Conservation (phyloP, 2,888 invertebrate genomes). For the Platerodrilus igneus region DNA sequence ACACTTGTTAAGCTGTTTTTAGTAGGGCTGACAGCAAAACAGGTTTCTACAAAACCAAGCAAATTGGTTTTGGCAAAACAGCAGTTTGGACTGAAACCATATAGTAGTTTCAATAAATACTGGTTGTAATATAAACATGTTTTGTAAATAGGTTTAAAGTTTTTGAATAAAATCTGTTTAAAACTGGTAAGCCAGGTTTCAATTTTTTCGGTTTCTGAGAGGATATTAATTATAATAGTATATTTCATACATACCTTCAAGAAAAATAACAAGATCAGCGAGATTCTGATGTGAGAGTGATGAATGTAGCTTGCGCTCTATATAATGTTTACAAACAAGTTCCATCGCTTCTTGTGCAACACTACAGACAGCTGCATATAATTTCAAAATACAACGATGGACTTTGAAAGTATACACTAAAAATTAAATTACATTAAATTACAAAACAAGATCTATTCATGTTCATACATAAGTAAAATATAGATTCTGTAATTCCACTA, state of each 20-base stretch:
- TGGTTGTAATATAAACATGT: no score
- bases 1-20: no score
- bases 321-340: conserved; percentile 42
- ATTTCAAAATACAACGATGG: conserved; percentile 46
- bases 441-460: conserved; percentile 10
- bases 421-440: conserved; percentile 26
- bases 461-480: conserved; percentile 48
- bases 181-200: no score
- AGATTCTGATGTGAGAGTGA: conserved; percentile 54
- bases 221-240: not conserved
- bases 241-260: conserved; percentile 56
- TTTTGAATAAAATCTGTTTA: no score
- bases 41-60: no score
- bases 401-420: conserved; percentile 56
- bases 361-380: conserved; percentile 51
- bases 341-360: conserved; percentile 50
- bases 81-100: no score
- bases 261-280: conserved; percentile 55
- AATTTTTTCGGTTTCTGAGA: no score
- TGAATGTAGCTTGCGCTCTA: conserved; percentile 44
- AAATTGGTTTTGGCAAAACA: no score
- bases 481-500: conserved; percentile 43
- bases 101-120: no score
- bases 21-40: no score
- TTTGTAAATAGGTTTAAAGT: no score